Conservation (phyloP, 2,888 invertebrate species). For the Malacosoma neustria region DNA sequence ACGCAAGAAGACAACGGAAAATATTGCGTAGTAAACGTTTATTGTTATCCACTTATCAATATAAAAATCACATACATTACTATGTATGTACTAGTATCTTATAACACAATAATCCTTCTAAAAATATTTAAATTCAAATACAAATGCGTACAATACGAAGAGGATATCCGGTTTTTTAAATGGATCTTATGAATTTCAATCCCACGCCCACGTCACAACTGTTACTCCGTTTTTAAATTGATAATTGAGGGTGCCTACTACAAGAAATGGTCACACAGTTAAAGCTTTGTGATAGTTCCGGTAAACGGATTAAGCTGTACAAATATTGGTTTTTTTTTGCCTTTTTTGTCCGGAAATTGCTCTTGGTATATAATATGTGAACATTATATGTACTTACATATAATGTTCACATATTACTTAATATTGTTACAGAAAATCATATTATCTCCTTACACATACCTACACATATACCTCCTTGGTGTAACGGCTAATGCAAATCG, state of each 20-base stretch:
- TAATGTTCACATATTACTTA: no score
- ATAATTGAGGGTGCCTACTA: conserved; percentile 7
- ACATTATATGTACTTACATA: no score
- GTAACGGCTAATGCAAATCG: no score
- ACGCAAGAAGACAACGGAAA: no score
- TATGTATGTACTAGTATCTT: no score
- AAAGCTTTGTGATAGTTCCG: conserved; percentile 14
- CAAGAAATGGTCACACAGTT: background rate
- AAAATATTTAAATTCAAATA: background rate
- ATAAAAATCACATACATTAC: background rate
- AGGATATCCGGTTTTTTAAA: conserved; percentile 60
- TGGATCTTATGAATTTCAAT: conserved; percentile 23
- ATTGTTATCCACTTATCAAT: background rate
- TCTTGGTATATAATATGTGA: no score
- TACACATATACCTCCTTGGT: no score
- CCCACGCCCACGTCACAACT: conserved; percentile 49
- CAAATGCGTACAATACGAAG: background rate
- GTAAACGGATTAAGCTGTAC: background rate
- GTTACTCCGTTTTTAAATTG: conserved; percentile 15
- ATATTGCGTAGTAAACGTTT: no score
- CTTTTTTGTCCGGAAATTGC: background rate
- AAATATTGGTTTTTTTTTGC: background rate
- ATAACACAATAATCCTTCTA: background rate
- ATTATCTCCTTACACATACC: no score
- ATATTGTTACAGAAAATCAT: no score